Percentiles rank a stretch among this genome's conserved stretches.
Conservation (phyloP, 2,797 vertebrate genomes). For the Ara ararauna region DNA sequence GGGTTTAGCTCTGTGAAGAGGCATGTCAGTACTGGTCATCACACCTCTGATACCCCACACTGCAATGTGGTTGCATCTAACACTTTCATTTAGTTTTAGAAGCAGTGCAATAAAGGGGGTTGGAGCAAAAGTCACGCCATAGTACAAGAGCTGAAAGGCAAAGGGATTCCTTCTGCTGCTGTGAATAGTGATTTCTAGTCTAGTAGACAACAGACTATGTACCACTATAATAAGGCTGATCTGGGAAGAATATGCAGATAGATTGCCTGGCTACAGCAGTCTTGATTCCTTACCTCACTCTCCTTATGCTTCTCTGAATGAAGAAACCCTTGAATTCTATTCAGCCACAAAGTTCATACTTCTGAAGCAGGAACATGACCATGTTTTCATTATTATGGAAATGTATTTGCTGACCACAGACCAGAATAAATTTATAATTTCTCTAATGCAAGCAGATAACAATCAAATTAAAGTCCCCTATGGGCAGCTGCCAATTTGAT, state of each 20-base stretch:
- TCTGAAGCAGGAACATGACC: background rate
- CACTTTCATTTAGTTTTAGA: background rate
- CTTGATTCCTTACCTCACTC: background rate
- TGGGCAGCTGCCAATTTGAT: conserved; percentile 5
- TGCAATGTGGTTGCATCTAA: background rate
- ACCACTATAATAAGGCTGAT: background rate
- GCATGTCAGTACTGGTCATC: background rate
- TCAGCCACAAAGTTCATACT: background rate
- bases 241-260: background rate
- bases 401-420: background rate
- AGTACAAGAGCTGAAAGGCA: background rate
- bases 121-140: background rate
- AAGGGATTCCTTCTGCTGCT: background rate
- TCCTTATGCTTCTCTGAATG: background rate
- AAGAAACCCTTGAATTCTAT: background rate
- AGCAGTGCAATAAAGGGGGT: background rate
- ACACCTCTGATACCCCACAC: background rate
- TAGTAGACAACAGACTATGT: background rate
- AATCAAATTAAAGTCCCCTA: background rate
- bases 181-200: background rate
- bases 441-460: background rate
- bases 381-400: background rate
- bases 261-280: background rate
- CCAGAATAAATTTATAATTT: background rate
- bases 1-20: background rate